Evolutionary conservation across 2,888 invertebrate genomes (phyloP).

Genomic region (Ochlodes sylvanus): DNA sequence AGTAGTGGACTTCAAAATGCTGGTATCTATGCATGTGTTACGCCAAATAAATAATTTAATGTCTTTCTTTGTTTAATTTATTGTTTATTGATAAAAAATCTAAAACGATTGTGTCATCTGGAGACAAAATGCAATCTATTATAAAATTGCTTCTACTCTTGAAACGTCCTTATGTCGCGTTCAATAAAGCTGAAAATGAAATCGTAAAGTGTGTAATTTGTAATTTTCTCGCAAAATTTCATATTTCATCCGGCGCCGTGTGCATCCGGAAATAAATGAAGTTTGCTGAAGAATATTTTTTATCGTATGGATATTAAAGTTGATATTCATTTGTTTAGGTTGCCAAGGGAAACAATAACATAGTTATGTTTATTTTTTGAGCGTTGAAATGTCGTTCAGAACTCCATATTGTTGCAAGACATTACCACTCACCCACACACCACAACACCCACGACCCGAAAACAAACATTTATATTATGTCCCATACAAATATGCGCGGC

Average conservation of each 20-base stretch:
- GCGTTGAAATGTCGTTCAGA: background rate
- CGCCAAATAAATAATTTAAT: no score
- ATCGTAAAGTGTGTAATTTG: conserved; percentile 42
- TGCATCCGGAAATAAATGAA: conserved; percentile 43
- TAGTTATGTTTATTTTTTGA: background rate
- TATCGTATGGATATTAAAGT: background rate
- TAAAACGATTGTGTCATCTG: background rate
- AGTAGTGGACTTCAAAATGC: background rate
- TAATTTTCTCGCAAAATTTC: conserved; percentile 60
- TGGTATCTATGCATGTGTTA: no score
- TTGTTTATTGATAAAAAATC: background rate
- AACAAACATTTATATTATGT: no score
- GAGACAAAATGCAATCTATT: background rate
- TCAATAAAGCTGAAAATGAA: conserved; percentile 9
- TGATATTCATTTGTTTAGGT: background rate
- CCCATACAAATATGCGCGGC: no score
- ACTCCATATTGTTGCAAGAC: background rate
- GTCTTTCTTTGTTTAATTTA: background rate
- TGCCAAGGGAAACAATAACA: background rate
- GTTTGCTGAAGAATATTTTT: conserved; percentile 11
- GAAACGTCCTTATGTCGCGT: background rate
- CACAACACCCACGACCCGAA: no score
- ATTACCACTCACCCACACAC: background rate
- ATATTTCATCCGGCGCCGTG: conserved; percentile 62
- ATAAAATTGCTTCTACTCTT: background rate